These are phyloP conservation scores for Tinea trinotella DNA, from an alignment of 2,888 invertebrate genomes.

Conservation along the genomic window DNA sequence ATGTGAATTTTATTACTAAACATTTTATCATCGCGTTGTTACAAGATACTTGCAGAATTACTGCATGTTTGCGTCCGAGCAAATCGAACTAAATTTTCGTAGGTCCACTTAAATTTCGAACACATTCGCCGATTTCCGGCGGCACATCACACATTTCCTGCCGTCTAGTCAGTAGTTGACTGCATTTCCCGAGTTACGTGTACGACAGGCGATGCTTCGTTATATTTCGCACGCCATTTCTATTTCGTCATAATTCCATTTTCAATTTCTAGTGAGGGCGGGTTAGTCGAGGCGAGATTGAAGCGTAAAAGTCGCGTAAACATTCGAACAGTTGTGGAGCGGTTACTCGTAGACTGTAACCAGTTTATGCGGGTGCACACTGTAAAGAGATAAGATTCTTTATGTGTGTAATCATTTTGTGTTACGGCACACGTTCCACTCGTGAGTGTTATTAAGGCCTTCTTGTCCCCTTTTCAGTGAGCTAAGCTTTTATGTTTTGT, in stretches of 20 bases:
- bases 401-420: constrained; percentile 66
- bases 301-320: constrained; percentile 66
- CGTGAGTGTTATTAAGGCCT: constrained; percentile 54
- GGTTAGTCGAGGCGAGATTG: constrained; percentile 48
- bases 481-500: constrained; percentile 33
- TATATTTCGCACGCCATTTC: constrained; percentile 37
- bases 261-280: constrained; percentile 57
- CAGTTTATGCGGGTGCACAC: constrained; percentile 56
- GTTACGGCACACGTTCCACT: constrained; percentile 27
- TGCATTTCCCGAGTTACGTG: constrained; percentile 18
- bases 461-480: constrained; percentile 30
- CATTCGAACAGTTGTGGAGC: constrained; percentile 57
- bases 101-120: constrained; percentile 48
- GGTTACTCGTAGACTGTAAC: constrained; percentile 57
- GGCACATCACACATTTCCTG: constrained; percentile 45
- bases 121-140: constrained; percentile 49
- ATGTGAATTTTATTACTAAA: constrained; percentile 1
- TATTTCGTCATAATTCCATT: constrained; percentile 61
- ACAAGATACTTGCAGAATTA: not conserved
- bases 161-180: constrained; percentile 33
- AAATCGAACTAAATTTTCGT: constrained; percentile 44
- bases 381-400: constrained; percentile 66
- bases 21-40: constrained; percentile 10
- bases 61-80: constrained; percentile 41
- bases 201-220: not conserved